These are phyloP conservation scores for Nephrotoma flavescens DNA, from an alignment of 2,888 invertebrate species.

Conservation along the genomic window DNA sequence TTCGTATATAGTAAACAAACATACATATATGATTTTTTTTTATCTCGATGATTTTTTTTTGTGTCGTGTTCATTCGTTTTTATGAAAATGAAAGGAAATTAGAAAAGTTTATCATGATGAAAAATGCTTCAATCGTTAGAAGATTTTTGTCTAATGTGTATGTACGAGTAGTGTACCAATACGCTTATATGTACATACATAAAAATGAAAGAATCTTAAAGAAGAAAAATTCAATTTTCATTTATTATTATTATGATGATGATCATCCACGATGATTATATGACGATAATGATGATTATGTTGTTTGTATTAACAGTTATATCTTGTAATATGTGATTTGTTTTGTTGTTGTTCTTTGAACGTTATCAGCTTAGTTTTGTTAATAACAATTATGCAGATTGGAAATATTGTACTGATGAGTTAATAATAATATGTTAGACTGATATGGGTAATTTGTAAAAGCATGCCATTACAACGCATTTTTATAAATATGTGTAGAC, in stretches of 20 bases:
- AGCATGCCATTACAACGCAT: too few species aligned
- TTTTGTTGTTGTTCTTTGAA: not conserved
- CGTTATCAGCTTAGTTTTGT: not conserved
- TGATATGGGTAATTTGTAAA: too few species aligned
- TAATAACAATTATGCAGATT: not conserved
- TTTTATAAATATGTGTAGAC: too few species aligned
- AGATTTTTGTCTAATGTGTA: not conserved
- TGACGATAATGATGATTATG: not conserved
- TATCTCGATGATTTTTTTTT: not conserved
- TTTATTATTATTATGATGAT: not conserved
- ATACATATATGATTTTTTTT: not conserved
- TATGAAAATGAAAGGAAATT: not conserved
- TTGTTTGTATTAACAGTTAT: not conserved
- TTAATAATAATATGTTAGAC: not conserved
- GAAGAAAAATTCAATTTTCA: not conserved
- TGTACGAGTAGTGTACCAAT: not conserved
- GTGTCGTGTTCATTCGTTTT: not conserved
- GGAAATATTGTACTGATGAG: not conserved
- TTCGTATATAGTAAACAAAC: not conserved
- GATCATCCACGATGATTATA: not conserved
- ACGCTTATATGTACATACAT: too few species aligned
- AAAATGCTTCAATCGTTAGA: not conserved
- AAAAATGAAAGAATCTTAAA: not conserved
- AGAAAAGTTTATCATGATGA: not conserved
- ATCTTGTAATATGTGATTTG: not conserved